These are phyloP conservation scores for Petrocephalus sullivani DNA, from an alignment of 2,797 vertebrate species.

Conservation along the genomic window DNA sequence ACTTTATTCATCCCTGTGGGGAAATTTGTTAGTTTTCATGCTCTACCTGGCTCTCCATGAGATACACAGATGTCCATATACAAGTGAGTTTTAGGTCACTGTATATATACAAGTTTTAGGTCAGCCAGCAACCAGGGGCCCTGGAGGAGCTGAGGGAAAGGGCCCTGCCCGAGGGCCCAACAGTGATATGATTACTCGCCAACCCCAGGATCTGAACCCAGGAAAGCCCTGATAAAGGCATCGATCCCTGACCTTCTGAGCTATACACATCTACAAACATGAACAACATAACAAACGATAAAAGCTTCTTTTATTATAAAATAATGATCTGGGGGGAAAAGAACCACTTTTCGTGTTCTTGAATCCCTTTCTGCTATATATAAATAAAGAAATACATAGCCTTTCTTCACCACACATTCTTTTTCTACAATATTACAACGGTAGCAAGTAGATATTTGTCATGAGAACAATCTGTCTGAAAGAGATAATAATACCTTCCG, in stretches of 20 bases:
- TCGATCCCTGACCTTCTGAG: not conserved
- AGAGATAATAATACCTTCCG: constrained; percentile 21
- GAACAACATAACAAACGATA: not conserved
- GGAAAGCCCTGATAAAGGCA: not conserved
- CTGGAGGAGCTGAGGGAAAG: not conserved
- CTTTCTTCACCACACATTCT: not conserved
- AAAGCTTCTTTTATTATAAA: not conserved
- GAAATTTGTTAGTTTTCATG: not conserved
- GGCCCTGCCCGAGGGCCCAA: not conserved
- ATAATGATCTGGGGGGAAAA: not conserved
- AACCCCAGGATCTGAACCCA: not conserved
- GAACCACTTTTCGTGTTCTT: not conserved
- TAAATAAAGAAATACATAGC: not conserved
- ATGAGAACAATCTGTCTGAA: constrained; percentile 18
- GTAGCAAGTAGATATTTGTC: constrained; percentile 19
- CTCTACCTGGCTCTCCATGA: not conserved
- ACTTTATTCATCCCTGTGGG: not conserved
- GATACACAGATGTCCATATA: not conserved
- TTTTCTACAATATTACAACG: constrained; percentile 3
- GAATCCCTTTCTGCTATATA: not conserved
- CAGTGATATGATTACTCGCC: not conserved
- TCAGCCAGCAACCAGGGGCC: not conserved
- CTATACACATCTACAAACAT: not conserved
- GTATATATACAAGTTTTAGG: not conserved
- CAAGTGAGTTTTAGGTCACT: not conserved